Evolutionary conservation across 2,888 invertebrate genomes (phyloP).

Genomic region (Melikaiella ostensackeni): DNA sequence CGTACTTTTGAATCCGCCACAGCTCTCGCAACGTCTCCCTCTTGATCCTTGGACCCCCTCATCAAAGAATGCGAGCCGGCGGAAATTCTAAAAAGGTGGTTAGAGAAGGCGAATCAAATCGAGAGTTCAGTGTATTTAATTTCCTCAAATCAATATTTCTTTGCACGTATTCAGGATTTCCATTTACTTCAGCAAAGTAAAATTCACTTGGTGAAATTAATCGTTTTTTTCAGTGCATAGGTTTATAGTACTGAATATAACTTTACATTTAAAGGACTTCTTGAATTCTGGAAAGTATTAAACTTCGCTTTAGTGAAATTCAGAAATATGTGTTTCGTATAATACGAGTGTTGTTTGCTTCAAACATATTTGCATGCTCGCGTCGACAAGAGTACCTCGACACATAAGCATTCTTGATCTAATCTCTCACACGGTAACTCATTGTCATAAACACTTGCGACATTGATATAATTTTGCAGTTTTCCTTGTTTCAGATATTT

Average conservation of each 20-base stretch:
- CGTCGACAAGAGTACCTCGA: constrained; percentile 44
- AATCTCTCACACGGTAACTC: constrained; percentile 53
- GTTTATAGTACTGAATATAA: background rate
- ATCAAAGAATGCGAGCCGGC: too few species aligned
- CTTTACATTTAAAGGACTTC: background rate
- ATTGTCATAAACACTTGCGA: constrained; percentile 40
- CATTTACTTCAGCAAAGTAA: too few species aligned
- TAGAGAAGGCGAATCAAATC: too few species aligned
- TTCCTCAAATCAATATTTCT: too few species aligned
- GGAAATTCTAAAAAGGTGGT: too few species aligned
- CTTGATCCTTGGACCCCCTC: too few species aligned
- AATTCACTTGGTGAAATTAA: too few species aligned
- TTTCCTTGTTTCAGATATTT: background rate
- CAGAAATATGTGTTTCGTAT: constrained; percentile 40
- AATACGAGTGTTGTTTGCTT: constrained; percentile 47
- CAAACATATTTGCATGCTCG: constrained; percentile 56
- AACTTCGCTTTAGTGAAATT: background rate
- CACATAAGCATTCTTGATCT: constrained; percentile 58
- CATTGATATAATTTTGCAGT: background rate
- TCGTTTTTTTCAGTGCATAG: too few species aligned
- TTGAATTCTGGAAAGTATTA: background rate
- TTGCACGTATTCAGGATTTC: too few species aligned
- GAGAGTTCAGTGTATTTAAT: too few species aligned
- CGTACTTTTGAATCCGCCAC: too few species aligned
- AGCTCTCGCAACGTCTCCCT: too few species aligned